Percentiles rank a stretch among this genome's conserved stretches.
Conservation (phyloP, 2,888 invertebrate genomes). For the Lasioglossum villosulum region DNA sequence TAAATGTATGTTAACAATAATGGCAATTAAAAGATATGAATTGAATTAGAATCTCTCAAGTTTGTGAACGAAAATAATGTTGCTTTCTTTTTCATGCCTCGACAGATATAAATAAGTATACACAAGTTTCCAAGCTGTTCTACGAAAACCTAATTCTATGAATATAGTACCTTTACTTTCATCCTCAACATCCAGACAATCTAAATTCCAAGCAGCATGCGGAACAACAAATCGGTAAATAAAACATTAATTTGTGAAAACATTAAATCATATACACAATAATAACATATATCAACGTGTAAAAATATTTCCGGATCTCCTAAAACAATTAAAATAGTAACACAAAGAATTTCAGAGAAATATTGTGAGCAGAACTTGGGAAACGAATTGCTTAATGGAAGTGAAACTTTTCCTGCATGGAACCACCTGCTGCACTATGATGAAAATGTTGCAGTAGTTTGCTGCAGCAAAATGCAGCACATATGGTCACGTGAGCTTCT, state of each 20-base stretch:
- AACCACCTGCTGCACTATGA: background rate
- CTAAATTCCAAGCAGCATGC: slow-evolving; percentile 11
- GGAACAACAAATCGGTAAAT: slow-evolving; percentile 11
- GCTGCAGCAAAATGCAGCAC: background rate
- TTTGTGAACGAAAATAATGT: background rate
- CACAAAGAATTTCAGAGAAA: background rate
- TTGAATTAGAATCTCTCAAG: background rate
- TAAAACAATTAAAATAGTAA: background rate
- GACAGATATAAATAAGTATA: background rate
- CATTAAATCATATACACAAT: background rate
- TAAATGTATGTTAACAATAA: background rate
- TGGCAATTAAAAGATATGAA: background rate
- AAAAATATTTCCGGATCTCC: background rate
- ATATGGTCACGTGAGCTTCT: background rate
- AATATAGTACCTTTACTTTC: slow-evolving; percentile 8
- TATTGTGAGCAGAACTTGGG: background rate
- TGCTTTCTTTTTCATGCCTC: background rate
- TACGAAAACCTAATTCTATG: slow-evolving; percentile 2
- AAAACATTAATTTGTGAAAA: background rate
- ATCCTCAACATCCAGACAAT: background rate
- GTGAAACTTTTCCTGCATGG: background rate
- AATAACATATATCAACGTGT: background rate
- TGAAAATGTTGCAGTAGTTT: background rate
- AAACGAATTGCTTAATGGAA: background rate
- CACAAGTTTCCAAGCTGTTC: background rate